phyloP scores from a whole-genome alignment of 2,797 vertebrate species.

The Heterohyrax brucei region DNA sequence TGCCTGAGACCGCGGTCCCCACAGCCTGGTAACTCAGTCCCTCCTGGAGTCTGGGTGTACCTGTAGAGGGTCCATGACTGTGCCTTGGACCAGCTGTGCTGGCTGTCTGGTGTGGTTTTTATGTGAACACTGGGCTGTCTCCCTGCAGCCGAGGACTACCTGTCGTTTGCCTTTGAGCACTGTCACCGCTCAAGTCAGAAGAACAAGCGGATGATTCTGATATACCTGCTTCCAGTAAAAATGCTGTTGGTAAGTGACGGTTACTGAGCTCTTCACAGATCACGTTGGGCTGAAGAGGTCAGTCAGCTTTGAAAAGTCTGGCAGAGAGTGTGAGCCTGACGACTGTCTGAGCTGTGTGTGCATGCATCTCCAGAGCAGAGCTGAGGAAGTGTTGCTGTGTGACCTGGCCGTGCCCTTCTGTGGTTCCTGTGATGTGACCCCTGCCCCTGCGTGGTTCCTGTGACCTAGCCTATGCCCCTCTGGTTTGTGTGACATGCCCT shows the following conservation, averaged over 20 bases:
- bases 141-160: slow-evolving; percentile 95
- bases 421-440: no score
- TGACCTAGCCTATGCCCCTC: no score
- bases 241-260: slow-evolving; percentile 95
- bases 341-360: neutral
- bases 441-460: no score
- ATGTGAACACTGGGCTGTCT: neutral
- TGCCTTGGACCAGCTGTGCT: no score
- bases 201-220: slow-evolving; percentile 98
- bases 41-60: no score
- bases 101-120: neutral
- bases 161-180: slow-evolving; percentile 96
- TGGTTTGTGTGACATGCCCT: no score
- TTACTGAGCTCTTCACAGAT: neutral
- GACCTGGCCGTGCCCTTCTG: accelerated
- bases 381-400: neutral
- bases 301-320: accelerated
- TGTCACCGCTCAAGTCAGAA: slow-evolving; percentile 97
- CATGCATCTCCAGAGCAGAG: neutral
- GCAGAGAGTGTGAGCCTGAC: no score
- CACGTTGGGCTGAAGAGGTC: neutral
- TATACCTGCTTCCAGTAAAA: slow-evolving; percentile 98
- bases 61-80: no score
- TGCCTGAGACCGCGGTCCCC: no score
- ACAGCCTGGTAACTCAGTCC: no score